These are phyloP conservation scores for Enteromius treurensis DNA, from an alignment of 2,797 vertebrate species.

Conservation along the genomic window DNA sequence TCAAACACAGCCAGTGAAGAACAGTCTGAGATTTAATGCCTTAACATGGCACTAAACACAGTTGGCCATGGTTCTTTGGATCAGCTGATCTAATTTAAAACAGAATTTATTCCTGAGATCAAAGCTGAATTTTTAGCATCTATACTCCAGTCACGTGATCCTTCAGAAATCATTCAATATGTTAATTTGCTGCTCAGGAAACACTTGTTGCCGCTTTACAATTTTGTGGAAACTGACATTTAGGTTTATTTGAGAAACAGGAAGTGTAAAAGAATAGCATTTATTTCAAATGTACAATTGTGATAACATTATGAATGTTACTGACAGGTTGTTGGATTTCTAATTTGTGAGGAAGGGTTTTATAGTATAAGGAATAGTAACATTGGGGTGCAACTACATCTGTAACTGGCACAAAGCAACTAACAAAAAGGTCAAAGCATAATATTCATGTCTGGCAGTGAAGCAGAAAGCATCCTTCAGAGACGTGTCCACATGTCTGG, in stretches of 20 bases:
- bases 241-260: background rate
- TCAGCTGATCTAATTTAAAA: background rate
- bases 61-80: background rate
- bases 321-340: background rate
- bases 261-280: background rate
- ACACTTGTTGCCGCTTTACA: background rate
- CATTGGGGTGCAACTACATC: background rate
- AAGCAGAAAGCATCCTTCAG: background rate
- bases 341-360: background rate
- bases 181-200: background rate
- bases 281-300: background rate
- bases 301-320: background rate
- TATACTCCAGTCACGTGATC: background rate
- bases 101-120: background rate
- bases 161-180: background rate
- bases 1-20: background rate
- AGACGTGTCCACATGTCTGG: background rate
- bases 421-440: background rate
- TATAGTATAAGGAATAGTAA: background rate
- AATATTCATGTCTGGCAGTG: background rate
- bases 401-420: background rate
- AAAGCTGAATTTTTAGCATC: background rate
- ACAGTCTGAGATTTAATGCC: background rate
- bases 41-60: background rate
- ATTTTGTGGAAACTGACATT: background rate